Base-by-base conservation (phyloP, 2,113 vertebrate species). In the Strix aluco region DNA sequence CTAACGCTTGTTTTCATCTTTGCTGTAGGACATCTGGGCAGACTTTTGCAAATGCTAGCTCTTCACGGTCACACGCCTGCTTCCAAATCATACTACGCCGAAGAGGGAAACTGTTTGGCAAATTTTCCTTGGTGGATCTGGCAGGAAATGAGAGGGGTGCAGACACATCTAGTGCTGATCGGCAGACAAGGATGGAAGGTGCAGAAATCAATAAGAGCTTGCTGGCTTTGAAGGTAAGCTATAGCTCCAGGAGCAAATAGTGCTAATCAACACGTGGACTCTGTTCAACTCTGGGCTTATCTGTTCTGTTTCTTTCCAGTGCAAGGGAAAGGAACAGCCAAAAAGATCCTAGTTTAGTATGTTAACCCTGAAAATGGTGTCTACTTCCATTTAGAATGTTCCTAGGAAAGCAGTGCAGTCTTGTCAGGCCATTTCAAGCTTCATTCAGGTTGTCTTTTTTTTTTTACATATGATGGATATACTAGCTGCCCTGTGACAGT, bases 131-230 rank as follows among this genome's bases (percentile, higher is more conserved):
- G 96, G 98, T 99, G 40, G 99, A 99, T 95, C 97, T 99, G 96
- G 99, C 99, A n/a, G 99, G 99, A 59, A 99, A 99, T 2, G 99
- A 99, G 96, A 98, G 99, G 44, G 99, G 99, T 18, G 99, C 98
- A 1, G 99, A 99, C 46, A 99, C 99, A 26, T 98, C 98, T 67
- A 99, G 98, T 93, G 99, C 99, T 42, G 99, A 99, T 96, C 98
- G 99, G 81, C 98, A 98, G 97, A 99, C 99, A 52, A 97, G 99
- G 78, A 98, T 99, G 96, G 99, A 99, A 97, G 99, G 99, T 2
- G 98, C 99, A 7, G 99, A 99, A 97, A 99, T 99, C 97, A 99
- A 99, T 96, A 99, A 99, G 91, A 99, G 99, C 93, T 98, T 99
- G 36, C 97, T 99, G 96, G 99, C 99, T 73, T 97, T 99, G 61